Percentiles rank a stretch among this genome's conserved stretches.
Evolutionary conservation across 2,888 invertebrate species (phyloP).

Genomic region (Lithophane leautieri): DNA sequence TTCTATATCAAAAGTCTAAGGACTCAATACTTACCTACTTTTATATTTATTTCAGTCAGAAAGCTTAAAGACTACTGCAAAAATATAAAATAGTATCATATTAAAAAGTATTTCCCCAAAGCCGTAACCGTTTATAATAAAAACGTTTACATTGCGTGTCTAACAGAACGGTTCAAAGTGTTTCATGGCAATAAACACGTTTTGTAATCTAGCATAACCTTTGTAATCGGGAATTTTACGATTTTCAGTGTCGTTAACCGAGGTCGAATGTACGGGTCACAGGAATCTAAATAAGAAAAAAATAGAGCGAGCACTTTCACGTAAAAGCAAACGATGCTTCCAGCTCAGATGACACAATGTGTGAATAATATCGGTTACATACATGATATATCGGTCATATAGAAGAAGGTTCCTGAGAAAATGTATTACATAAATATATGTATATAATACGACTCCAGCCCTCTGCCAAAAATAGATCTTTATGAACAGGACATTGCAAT

Average conservation of each 20-base stretch:
- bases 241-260: conserved; percentile 37
- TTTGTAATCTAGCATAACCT: conserved; percentile 49
- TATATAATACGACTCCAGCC: no score
- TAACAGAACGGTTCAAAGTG: conserved; percentile 10
- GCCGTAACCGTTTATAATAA: conserved; percentile 21
- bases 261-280: conserved; percentile 21
- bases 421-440: conserved; percentile 2
- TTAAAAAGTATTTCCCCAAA: conserved; percentile 8
- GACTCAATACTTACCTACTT: background rate
- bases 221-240: conserved; percentile 55
- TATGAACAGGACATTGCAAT: background rate
- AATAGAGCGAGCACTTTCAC: conserved; percentile 29
- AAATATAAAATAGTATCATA: background rate
- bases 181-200: conserved; percentile 52
- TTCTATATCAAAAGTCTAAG: background rate
- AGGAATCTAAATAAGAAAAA: conserved; percentile 25
- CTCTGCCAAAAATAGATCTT: no score
- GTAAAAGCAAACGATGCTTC: conserved; percentile 9
- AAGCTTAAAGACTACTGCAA: background rate
- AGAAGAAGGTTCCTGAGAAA: background rate
- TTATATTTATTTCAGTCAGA: background rate
- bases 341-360: conserved; percentile 31
- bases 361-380: conserved; percentile 38
- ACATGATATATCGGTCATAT: background rate
- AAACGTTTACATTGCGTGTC: conserved; percentile 44